A percentile compares a stretch with the other conserved stretches of the same genome.
These are phyloP conservation scores for Neoaliturus tenellus DNA, from an alignment of 2,888 invertebrate genomes.

Conservation along the genomic window DNA sequence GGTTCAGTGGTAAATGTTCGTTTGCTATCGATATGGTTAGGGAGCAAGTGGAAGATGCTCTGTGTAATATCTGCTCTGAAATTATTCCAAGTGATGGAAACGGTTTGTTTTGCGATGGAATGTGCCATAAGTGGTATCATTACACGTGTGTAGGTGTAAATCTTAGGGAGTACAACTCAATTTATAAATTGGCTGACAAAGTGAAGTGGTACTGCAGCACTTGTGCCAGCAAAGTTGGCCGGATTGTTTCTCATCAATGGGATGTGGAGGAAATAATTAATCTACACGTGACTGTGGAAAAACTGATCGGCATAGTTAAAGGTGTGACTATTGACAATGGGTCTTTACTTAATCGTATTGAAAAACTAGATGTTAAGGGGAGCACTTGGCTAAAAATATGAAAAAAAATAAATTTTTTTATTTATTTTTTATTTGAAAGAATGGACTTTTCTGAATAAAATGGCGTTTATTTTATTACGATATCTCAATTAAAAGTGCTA, in stretches of 20 bases:
- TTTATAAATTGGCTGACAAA: background rate
- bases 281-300: background rate
- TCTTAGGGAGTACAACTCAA: background rate
- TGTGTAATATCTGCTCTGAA: background rate
- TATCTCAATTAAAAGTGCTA: too few relatives aligned
- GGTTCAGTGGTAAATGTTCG: too few relatives aligned
- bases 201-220: slow-evolving; percentile 21
- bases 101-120: background rate
- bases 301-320: background rate
- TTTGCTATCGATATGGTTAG: too few relatives aligned
- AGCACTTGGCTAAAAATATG: too few relatives aligned
- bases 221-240: background rate
- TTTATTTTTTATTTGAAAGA: too few relatives aligned
- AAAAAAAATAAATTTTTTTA: too few relatives aligned
- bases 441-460: too few relatives aligned
- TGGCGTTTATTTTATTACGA: too few relatives aligned
- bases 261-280: background rate
- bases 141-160: background rate
- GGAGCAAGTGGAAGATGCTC: background rate
- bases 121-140: background rate
- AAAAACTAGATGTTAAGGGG: too few relatives aligned
- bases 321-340: background rate
- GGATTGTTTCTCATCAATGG: too few relatives aligned
- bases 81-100: slow-evolving; percentile 12
- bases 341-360: too few relatives aligned